These are phyloP conservation scores for Cercocebus atys DNA, from an alignment of 2,113 vertebrate genomes.

Conservation along the genomic window DNA sequence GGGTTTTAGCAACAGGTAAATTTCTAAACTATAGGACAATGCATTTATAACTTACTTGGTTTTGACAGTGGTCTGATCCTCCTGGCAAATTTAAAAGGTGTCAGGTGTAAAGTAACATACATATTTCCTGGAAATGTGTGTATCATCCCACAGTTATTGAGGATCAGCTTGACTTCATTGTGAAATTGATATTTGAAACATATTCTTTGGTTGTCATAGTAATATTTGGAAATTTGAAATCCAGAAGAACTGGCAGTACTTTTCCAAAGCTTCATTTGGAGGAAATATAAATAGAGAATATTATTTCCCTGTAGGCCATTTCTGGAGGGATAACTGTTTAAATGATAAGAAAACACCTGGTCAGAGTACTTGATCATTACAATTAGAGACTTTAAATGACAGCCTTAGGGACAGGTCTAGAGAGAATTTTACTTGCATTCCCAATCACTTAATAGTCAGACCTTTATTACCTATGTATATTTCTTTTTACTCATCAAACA, in stretches of 20 bases:
- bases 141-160: not conserved
- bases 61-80: not conserved
- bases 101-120: not conserved
- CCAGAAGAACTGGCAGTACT: not conserved
- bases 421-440: not conserved
- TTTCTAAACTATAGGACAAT: not conserved
- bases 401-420: not conserved
- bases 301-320: not conserved
- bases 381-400: conserved; percentile 9
- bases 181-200: not conserved
- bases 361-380: conserved; percentile 16
- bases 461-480: not conserved
- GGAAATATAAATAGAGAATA: not conserved
- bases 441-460: not conserved
- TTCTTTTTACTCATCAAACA: not conserved
- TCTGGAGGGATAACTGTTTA: not conserved
- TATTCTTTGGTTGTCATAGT: not conserved
- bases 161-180: not conserved
- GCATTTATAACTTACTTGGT: not conserved
- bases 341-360: conserved; percentile 10
- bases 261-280: not conserved
- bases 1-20: not conserved
- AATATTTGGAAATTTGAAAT: not conserved
- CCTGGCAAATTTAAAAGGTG: not conserved
- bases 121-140: not conserved